Conservation (phyloP, 1,140 invertebrate species). For the Bombus turneri region DNA sequence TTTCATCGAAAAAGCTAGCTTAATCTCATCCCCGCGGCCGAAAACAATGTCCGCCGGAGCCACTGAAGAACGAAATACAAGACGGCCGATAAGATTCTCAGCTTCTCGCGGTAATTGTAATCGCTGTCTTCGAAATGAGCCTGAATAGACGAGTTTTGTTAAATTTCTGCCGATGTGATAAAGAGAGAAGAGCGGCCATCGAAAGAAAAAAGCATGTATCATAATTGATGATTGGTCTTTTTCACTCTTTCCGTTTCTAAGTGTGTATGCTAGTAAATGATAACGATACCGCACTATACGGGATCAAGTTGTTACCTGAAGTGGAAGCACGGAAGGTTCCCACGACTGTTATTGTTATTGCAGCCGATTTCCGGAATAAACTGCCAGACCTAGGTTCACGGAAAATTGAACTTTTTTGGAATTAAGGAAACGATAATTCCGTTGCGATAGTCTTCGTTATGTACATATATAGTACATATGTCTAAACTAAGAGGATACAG, state of each 20-base stretch:
- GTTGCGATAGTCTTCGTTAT: no score
- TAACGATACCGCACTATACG: not conserved
- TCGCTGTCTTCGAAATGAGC: not conserved
- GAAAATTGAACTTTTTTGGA: conserved; percentile 24
- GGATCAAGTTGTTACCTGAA: conserved; percentile 29
- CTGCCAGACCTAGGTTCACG: not conserved
- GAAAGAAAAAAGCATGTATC: not conserved
- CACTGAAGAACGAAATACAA: not conserved
- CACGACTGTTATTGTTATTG: conserved; percentile 21
- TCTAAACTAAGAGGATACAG: no score
- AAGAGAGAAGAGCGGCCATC: not conserved
- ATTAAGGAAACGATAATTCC: not conserved
- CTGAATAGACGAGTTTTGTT: not conserved
- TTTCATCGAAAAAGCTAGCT: conserved; percentile 1
- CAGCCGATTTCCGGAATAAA: conserved; percentile 13
- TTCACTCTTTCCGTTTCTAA: no score
- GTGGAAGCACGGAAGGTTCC: not conserved
- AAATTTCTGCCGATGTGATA: not conserved
- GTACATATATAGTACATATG: no score
- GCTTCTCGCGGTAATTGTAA: conserved; percentile 6
- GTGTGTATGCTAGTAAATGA: not conserved
- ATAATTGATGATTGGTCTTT: not conserved
- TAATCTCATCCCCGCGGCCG: not conserved
- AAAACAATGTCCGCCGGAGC: conserved; percentile 10
- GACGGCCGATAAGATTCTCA: conserved; percentile 11